Conservation (phyloP, 2,113 vertebrate species). For the Camelus dromedarius region DNA sequence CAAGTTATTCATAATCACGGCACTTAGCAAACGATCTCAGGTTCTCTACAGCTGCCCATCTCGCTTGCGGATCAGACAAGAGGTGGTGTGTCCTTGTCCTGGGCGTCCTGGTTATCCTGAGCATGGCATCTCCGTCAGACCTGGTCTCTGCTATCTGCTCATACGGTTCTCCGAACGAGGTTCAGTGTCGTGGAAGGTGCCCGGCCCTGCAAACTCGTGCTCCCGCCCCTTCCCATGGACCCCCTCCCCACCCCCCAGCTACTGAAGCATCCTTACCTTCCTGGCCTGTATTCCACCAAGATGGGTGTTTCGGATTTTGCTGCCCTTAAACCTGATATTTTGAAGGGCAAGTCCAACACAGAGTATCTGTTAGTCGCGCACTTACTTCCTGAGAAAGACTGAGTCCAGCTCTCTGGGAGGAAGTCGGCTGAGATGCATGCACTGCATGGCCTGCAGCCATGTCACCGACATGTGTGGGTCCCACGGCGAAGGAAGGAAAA, state of each 20-base stretch:
- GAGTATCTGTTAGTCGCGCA: not conserved
- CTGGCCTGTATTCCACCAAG: rapidly evolving
- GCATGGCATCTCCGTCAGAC: not conserved
- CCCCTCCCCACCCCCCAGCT: rapidly evolving
- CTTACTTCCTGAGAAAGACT: not conserved
- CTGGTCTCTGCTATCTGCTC: not conserved
- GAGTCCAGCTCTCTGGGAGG: not conserved
- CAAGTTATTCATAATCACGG: constrained; percentile 47
- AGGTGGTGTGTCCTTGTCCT: constrained; percentile 17
- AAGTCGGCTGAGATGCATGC: not conserved
- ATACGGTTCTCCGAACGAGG: rapidly evolving
- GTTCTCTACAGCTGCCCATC: not conserved
- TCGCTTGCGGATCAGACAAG: not conserved
- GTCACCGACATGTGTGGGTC: rapidly evolving
- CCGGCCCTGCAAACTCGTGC: rapidly evolving
- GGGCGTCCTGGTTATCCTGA: not conserved
- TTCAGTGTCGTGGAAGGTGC: rapidly evolving
- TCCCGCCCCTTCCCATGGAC: rapidly evolving
- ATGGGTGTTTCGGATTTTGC: not conserved
- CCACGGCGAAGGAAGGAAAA: rapidly evolving
- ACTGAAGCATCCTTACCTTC: rapidly evolving
- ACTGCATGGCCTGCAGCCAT: rapidly evolving
- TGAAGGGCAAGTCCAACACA: not conserved
- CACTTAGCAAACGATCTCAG: not conserved
- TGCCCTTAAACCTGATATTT: not conserved